These are phyloP conservation scores for Penaeus vannamei DNA, from an alignment of 1,140 invertebrate species.

Conservation along the genomic window DNA sequence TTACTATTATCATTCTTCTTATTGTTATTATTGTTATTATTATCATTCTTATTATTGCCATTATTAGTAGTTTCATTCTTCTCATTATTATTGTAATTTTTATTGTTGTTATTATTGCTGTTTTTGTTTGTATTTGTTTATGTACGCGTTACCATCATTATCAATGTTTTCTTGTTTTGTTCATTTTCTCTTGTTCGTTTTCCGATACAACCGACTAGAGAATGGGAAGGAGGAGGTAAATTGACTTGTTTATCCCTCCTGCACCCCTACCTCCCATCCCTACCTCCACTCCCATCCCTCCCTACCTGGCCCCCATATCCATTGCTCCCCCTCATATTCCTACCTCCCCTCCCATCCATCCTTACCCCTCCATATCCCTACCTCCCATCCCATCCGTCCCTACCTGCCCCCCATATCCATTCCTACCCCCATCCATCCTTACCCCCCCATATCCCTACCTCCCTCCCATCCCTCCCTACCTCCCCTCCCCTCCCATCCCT, in stretches of 20 bases:
- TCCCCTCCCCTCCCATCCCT: neutral
- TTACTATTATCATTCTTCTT: too few species aligned
- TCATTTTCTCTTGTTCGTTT: neutral
- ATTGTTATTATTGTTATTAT: too few species aligned
- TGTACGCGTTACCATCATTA: too few species aligned
- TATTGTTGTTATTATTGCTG: too few species aligned
- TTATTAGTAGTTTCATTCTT: too few species aligned
- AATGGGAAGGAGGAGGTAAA: too few species aligned
- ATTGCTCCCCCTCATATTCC: neutral
- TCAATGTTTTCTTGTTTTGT: too few species aligned
- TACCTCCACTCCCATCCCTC: neutral
- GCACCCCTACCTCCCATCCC: neutral
- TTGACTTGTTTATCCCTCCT: neutral
- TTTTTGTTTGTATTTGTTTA: too few species aligned
- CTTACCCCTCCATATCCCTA: neutral
- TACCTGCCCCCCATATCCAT: neutral
- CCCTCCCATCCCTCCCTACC: neutral
- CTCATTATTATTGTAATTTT: too few species aligned
- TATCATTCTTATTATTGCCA: too few species aligned
- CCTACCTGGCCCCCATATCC: neutral
- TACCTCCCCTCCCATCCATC: neutral
- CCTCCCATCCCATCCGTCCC: neutral
- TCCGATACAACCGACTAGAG: neutral
- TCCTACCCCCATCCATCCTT: neutral
- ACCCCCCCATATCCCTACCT: neutral